These are phyloP conservation scores for Argyra leucocephala DNA, from an alignment of 2,888 invertebrate genomes.

Conservation along the genomic window DNA sequence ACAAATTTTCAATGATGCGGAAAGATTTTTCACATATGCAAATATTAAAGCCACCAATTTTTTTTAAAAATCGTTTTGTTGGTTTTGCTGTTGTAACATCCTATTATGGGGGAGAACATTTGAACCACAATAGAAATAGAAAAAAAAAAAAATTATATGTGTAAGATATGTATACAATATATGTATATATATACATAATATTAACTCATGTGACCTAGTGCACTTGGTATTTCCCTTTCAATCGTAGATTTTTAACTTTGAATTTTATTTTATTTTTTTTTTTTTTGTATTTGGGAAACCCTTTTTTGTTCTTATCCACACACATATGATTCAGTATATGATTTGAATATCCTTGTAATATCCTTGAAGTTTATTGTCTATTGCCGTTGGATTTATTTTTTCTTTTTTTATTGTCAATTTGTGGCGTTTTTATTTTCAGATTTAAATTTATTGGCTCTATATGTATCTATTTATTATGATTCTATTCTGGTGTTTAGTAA, in stretches of 20 bases:
- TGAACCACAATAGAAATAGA: too few relatives aligned
- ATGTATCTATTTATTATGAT: not conserved
- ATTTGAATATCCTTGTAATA: constrained; percentile 4
- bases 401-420: not conserved
- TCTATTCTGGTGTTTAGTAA: not conserved
- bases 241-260: too few relatives aligned
- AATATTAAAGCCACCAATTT: not conserved
- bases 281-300: not conserved
- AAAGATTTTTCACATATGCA: constrained; percentile 9
- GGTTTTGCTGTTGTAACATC: too few relatives aligned
- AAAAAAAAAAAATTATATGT: too few relatives aligned
- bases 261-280: too few relatives aligned
- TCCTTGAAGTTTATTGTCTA: not conserved
- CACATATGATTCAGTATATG: not conserved
- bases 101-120: too few relatives aligned
- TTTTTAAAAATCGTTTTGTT: too few relatives aligned
- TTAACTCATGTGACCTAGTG: constrained; percentile 2
- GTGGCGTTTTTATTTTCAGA: constrained; percentile 6
- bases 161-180: too few relatives aligned
- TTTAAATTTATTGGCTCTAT: constrained; percentile 3
- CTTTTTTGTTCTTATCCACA: not conserved
- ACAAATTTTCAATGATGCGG: not conserved
- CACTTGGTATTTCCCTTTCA: constrained; percentile 9
- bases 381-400: not conserved
- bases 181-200: not conserved